Evolutionary conservation across 2,113 vertebrate species (phyloP).

Genomic region (Sinocyclocheilus anshuiensis): DNA sequence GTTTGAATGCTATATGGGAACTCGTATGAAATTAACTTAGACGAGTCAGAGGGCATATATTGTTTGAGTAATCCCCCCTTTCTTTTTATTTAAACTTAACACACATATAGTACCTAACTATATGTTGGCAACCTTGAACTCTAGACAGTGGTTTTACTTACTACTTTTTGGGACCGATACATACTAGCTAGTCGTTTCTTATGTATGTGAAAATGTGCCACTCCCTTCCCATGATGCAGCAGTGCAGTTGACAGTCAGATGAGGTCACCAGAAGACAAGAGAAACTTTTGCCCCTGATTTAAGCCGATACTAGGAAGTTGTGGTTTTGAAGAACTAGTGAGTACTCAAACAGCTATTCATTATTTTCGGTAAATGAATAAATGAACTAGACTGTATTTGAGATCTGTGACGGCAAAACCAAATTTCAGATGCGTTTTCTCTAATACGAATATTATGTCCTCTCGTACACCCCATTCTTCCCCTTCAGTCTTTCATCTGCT

Average conservation of each 20-base stretch:
- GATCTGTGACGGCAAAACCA: background rate
- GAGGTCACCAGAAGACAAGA: conserved; percentile 7
- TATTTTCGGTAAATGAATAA: background rate
- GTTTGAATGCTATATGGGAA: background rate
- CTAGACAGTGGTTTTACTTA: background rate
- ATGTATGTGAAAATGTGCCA: background rate
- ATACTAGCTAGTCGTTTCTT: background rate
- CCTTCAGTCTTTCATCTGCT: conserved; percentile 68
- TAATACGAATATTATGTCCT: background rate
- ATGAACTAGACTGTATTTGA: background rate
- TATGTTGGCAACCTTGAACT: background rate
- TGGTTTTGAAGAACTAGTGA: background rate
- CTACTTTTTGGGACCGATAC: background rate
- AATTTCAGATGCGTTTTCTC: background rate
- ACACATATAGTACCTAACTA: no score
- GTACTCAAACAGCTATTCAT: background rate
- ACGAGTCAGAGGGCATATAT: no score
- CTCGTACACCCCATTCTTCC: conserved; percentile 56
- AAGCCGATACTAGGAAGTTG: conserved; percentile 44
- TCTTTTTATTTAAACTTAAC: background rate
- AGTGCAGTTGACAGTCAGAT: background rate
- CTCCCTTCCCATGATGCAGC: conserved; percentile 24
- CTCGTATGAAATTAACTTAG: no score
- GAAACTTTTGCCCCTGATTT: conserved; percentile 40
- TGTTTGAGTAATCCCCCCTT: no score